Percentiles rank a stretch among this genome's conserved stretches.
Conservation (phyloP, 2,888 invertebrate species). For the Drosophila picticornis region DNA sequence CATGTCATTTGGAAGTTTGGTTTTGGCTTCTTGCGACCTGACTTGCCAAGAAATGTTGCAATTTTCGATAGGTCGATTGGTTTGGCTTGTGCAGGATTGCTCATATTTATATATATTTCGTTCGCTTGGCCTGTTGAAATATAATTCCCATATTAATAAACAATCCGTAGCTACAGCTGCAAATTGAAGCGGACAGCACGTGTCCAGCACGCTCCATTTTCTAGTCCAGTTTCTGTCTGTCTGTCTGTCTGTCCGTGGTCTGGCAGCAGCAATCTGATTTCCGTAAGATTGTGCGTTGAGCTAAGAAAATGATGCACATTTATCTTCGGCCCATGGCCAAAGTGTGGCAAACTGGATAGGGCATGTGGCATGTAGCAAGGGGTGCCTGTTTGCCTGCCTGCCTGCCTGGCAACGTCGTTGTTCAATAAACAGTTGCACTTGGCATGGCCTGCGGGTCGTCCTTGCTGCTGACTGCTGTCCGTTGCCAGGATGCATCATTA, state of each 20-base stretch:
- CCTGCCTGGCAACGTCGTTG: constrained; percentile 53
- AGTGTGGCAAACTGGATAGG: constrained; percentile 6
- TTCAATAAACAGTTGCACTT: constrained; percentile 69
- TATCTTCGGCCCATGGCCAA: constrained; percentile 42
- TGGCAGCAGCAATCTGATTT: constrained; percentile 68
- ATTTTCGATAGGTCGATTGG: constrained; percentile 12
- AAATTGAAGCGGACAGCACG: constrained; percentile 42
- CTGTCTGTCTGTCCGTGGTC: constrained; percentile 3
- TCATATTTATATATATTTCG: constrained; percentile 43
- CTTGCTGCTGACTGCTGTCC: constrained; percentile 30
- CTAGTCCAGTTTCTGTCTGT: constrained; percentile 3
- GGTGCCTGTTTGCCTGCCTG: not conserved
- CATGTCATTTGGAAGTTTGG: constrained; percentile 22
- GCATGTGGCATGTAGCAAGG: not conserved
- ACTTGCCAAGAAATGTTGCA: constrained; percentile 51
- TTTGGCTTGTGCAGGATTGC: not conserved
- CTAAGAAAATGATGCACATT: constrained; percentile 79
- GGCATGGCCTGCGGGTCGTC: constrained; percentile 47
- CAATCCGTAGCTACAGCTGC: constrained; percentile 54
- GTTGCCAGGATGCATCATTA: constrained; percentile 78
- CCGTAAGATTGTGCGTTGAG: constrained; percentile 74
- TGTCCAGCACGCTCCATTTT: constrained; percentile 29
- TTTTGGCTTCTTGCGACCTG: constrained; percentile 39
- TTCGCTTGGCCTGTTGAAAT: constrained; percentile 43
- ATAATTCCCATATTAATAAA: constrained; percentile 72